A percentile compares a stretch with the other conserved stretches of the same genome.
phyloP scores from a whole-genome alignment of 1,140 invertebrate species.

The Magallana gigas region DNA sequence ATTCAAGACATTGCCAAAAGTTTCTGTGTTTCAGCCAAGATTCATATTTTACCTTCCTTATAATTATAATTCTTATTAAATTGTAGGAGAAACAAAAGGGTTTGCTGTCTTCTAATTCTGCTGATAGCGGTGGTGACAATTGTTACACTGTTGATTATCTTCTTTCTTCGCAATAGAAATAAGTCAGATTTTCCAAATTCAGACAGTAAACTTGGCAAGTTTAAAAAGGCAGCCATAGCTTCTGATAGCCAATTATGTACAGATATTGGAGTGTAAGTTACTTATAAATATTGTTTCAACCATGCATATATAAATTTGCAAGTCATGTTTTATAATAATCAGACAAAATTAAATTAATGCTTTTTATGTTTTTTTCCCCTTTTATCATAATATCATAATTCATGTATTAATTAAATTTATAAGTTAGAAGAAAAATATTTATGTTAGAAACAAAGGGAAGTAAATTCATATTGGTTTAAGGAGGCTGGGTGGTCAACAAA shows the following conservation, averaged over 20 bases:
- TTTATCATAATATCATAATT: too few species aligned
- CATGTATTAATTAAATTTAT: too few species aligned
- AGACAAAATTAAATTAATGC: too few species aligned
- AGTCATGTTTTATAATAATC: too few species aligned
- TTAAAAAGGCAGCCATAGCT: conserved; percentile 20
- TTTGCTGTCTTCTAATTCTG: background rate
- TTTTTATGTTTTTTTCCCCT: too few species aligned
- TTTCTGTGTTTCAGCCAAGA: background rate
- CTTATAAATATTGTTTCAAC: background rate
- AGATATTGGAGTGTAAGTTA: conserved; percentile 35
- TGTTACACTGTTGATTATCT: background rate
- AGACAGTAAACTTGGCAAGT: conserved; percentile 12
- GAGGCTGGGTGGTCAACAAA: too few species aligned
- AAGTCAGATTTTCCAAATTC: conserved; percentile 36
- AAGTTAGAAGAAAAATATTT: too few species aligned
- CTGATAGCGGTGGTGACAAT: background rate
- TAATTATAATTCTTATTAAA: background rate
- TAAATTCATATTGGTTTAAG: too few species aligned
- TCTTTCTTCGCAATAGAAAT: background rate
- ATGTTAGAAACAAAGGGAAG: too few species aligned
- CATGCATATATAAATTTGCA: too few species aligned
- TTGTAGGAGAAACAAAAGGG: background rate
- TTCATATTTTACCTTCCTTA: background rate
- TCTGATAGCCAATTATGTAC: conserved; percentile 23
- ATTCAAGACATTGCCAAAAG: background rate